Evolutionary conservation across 1,140 invertebrate genomes (phyloP).

Genomic region (Sarcophaga peregrina): DNA sequence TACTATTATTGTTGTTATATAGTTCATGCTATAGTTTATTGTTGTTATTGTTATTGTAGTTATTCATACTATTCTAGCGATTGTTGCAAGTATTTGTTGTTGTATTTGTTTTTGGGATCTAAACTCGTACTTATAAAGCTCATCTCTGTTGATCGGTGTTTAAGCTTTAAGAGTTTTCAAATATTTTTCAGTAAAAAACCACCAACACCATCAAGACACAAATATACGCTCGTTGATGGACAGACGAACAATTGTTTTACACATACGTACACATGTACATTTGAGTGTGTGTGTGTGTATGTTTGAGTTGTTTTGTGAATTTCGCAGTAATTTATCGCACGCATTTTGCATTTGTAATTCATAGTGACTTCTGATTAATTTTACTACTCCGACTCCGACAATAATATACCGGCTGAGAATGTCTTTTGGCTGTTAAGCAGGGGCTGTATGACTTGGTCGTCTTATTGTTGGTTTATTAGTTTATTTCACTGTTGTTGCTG

Average conservation of each 20-base stretch:
- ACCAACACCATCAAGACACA: not conserved
- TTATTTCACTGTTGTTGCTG: too few relatives aligned
- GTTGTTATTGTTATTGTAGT: too few relatives aligned
- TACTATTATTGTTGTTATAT: not conserved
- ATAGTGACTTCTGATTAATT: constrained; percentile 47
- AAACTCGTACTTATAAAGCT: not conserved
- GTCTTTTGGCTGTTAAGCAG: constrained; percentile 17
- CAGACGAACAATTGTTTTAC: not conserved
- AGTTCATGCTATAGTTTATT: too few relatives aligned
- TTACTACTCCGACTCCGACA: constrained; percentile 19
- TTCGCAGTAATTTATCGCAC: constrained; percentile 47
- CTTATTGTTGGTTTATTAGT: not conserved
- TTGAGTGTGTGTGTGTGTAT: too few relatives aligned
- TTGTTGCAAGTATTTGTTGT: not conserved
- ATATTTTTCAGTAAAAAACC: not conserved
- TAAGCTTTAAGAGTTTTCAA: not conserved
- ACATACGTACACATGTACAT: not conserved
- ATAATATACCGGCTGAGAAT: not conserved
- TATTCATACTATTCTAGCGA: too few relatives aligned
- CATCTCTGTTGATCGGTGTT: constrained; percentile 31
- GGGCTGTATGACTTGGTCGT: not conserved
- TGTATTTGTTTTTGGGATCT: not conserved
- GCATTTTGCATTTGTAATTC: constrained; percentile 48
- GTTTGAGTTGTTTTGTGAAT: constrained; percentile 23
- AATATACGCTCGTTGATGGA: not conserved